Evolutionary conservation across 2,888 invertebrate species (phyloP), one percentile per base, ranked within the genome.

Genomic region (Drosophila anceps): DNA sequence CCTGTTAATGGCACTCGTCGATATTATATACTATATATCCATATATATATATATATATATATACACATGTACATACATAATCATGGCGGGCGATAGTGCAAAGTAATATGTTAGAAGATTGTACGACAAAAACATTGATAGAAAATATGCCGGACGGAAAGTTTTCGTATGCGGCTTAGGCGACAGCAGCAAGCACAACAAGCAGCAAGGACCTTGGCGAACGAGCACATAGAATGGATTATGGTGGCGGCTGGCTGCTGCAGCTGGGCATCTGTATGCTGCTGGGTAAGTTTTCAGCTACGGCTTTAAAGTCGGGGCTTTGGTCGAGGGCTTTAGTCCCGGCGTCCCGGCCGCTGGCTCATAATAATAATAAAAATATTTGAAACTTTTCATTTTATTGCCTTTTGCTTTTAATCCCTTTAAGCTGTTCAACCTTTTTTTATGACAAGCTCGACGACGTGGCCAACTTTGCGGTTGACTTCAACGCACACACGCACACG

Each of bases 341-440:
- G 20, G 51, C 20, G 6, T n/a, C 51, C n/a, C 24, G 24, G 50
- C 43, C 43, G 53, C 18, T 13, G 46, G 39, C 59, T 54, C 60
- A 33, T 75, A 76, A 81, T 82, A 85, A 84, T 88, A 88, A 85
- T 79, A 80, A 82, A 84, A 84, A 84, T 87, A 88, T 86, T 84
- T 86, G 72, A 87, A 87, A 88, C 79, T 87, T 87, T 87, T 87
- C 79, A 83, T 88, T 87, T 88, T 84, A 88, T 88, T 87, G 84
- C 89, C 81, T 87, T 87, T 88, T 89, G 79, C 88, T 88, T 82
- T 84, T 88, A 88, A 87, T 88, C 86, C 89, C 78, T 79, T 84
- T 81, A 81, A 82, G 84, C 81, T 64, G 77, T 64, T 61, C 70
- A 82, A 84, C 84, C 83, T 84, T 86, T 88, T 88, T 83, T 83